Conservation (phyloP, 2,888 invertebrate genomes). For the Octonoba sinensis region DNA sequence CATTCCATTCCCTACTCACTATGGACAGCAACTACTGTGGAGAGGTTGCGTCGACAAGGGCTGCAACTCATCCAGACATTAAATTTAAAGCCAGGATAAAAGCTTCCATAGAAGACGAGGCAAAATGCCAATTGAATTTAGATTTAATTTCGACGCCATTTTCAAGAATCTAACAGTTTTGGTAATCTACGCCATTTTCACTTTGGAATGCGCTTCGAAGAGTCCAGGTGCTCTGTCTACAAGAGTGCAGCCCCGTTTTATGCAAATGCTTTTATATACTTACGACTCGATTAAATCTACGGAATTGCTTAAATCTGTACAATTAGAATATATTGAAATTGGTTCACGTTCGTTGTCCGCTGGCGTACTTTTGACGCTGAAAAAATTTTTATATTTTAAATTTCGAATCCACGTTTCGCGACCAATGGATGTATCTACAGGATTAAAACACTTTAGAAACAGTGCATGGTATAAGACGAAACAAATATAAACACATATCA, state of each 20-base stretch:
- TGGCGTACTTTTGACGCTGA: too few species aligned
- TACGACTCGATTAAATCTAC: constrained; percentile 31
- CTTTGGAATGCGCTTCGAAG: constrained; percentile 25
- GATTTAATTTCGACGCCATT: too few species aligned
- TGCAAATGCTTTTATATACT: too few species aligned
- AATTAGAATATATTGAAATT: constrained; percentile 17
- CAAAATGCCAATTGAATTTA: too few species aligned
- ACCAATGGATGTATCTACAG: constrained; percentile 51
- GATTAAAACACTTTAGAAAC: constrained; percentile 23
- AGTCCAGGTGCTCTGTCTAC: constrained; percentile 54
- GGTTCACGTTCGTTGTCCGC: constrained; percentile 57
- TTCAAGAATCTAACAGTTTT: too few species aligned
- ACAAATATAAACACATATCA: too few species aligned
- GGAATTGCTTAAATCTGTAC: constrained; percentile 19
- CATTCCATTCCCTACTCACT: too few species aligned
- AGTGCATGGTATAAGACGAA: background rate
- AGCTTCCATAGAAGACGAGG: too few species aligned
- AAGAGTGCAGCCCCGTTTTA: constrained; percentile 55
- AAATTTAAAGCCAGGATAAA: too few species aligned
- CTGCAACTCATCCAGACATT: constrained; percentile 56
- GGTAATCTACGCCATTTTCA: too few species aligned
- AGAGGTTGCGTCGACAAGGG: constrained; percentile 19
- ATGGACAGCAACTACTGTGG: too few species aligned
- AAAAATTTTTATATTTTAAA: background rate
- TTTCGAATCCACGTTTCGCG: constrained; percentile 51